phyloP scores from a whole-genome alignment of 1,140 invertebrate genomes.

The Drosophila parabipectinata region DNA sequence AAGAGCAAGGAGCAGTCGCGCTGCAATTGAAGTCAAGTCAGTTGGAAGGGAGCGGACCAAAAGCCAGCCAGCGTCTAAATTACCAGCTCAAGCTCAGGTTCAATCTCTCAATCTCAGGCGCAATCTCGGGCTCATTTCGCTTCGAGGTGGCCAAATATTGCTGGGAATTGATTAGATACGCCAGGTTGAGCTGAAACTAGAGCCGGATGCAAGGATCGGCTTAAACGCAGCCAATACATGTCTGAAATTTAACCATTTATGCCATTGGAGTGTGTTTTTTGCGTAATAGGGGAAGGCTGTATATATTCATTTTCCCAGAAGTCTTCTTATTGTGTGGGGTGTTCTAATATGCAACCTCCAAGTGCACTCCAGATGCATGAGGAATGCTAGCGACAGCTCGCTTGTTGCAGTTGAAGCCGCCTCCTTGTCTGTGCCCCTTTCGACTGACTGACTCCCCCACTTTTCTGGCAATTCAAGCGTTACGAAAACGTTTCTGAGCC shows the following conservation, averaged over 20 bases:
- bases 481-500: conserved; percentile 74
- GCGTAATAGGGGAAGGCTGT: conserved; percentile 4
- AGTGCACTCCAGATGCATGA: conserved; percentile 44
- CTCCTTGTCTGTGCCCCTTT: not conserved
- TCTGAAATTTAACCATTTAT: not conserved
- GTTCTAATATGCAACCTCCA: conserved; percentile 5
- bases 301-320: not conserved
- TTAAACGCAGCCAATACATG: not conserved
- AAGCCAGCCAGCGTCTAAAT: conserved; percentile 60
- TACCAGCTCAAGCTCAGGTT: conserved; percentile 54
- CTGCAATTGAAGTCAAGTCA: conserved; percentile 67
- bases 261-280: conserved; percentile 10
- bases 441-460: conserved; percentile 19
- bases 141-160: conserved; percentile 62
- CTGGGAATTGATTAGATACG: conserved; percentile 60
- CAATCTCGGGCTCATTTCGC: conserved; percentile 18
- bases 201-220: conserved; percentile 1
- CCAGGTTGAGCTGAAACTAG: conserved; percentile 12
- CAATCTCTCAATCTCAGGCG: conserved; percentile 13
- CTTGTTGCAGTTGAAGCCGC: conserved; percentile 46
- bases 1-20: conserved; percentile 39
- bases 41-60: conserved; percentile 58
- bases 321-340: not conserved
- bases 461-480: conserved; percentile 68
- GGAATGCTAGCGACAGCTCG: conserved; percentile 33